These are phyloP conservation scores for Paracyclopina nana DNA, from an alignment of 1,140 invertebrate genomes.

Conservation along the genomic window DNA sequence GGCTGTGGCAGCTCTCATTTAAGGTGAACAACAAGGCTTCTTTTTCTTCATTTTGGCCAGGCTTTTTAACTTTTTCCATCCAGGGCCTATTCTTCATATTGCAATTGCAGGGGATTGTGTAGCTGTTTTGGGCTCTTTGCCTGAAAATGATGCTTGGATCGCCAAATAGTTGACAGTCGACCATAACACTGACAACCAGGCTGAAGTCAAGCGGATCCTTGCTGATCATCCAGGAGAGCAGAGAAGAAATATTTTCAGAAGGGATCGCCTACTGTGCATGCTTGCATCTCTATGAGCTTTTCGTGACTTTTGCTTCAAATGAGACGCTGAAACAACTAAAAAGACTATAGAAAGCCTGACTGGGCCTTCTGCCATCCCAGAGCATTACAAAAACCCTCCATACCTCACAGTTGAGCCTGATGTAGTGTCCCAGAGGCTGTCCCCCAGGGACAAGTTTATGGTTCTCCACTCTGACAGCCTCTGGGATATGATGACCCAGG, in stretches of 20 bases:
- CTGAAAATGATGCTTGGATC: conserved; percentile 46
- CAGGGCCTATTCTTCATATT: conserved; percentile 64
- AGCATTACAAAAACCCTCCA: conserved; percentile 78
- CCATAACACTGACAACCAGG: conserved; percentile 72
- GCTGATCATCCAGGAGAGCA: conserved; percentile 69
- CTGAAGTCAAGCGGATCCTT: conserved; percentile 41
- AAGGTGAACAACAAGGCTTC: too few species aligned
- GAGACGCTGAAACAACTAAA: conserved; percentile 51
- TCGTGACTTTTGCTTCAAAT: conserved; percentile 81
- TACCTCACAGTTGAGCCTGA: conserved; percentile 77
- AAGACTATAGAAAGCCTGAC: conserved; percentile 44
- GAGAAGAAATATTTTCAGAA: conserved; percentile 57
- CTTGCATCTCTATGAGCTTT: conserved; percentile 85
- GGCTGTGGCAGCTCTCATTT: conserved; percentile 60
- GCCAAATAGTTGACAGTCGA: conserved; percentile 59
- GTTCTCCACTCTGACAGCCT: conserved; percentile 91
- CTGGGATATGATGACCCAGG: conserved; percentile 78
- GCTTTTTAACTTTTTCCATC: too few species aligned
- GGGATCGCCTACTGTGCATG: conserved; percentile 74
- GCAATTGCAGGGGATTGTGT: conserved; percentile 76
- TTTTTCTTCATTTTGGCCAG: too few species aligned
- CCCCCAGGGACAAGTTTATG: conserved; percentile 73
- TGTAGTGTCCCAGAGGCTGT: conserved; percentile 57
- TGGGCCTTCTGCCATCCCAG: conserved; percentile 46
- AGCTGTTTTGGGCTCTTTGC: conserved; percentile 61